Evolutionary conservation across 30 jellyfish, hydroid and myxozoan genomes (phyloP).

Genomic region (Catostylus mosaicus): DNA sequence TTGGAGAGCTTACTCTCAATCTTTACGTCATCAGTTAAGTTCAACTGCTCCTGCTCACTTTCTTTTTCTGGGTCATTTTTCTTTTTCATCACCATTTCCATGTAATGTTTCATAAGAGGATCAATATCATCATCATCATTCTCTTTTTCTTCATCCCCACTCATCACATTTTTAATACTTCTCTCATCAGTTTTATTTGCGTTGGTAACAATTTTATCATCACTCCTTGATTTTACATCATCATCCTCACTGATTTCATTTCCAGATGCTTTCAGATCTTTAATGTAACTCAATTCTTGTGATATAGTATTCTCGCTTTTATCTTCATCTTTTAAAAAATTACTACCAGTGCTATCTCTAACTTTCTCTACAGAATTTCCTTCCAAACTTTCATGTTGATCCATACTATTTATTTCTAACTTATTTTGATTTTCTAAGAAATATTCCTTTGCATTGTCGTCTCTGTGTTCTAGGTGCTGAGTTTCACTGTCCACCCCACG

Average conservation of each 20-base stretch:
- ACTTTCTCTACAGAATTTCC: background rate
- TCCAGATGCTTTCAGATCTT: background rate
- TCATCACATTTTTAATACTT: background rate
- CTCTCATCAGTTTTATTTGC: background rate
- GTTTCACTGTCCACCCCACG: background rate
- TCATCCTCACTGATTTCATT: background rate
- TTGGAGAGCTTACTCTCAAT: conserved; percentile 28
- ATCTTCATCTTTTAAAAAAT: background rate
- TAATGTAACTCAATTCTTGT: background rate
- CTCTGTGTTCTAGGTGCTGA: background rate
- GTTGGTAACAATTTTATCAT: background rate
- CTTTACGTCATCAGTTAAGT: conserved; percentile 46
- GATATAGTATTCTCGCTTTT: background rate
- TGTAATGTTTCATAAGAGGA: conserved; percentile 67
- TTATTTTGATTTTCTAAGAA: background rate
- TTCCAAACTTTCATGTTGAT: background rate
- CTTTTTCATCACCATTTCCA: conserved; percentile 56
- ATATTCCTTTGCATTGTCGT: background rate
- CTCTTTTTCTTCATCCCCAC: conserved; percentile 4
- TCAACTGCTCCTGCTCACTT: conserved; percentile 18
- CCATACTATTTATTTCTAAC: background rate
- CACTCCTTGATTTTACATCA: background rate
- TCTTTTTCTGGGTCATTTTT: conserved; percentile 4
- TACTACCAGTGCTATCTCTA: background rate
- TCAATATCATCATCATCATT: conserved; percentile 40